Evolutionary conservation across 1,140 invertebrate genomes (phyloP).

Genomic region (Lordiphosa mommai): DNA sequence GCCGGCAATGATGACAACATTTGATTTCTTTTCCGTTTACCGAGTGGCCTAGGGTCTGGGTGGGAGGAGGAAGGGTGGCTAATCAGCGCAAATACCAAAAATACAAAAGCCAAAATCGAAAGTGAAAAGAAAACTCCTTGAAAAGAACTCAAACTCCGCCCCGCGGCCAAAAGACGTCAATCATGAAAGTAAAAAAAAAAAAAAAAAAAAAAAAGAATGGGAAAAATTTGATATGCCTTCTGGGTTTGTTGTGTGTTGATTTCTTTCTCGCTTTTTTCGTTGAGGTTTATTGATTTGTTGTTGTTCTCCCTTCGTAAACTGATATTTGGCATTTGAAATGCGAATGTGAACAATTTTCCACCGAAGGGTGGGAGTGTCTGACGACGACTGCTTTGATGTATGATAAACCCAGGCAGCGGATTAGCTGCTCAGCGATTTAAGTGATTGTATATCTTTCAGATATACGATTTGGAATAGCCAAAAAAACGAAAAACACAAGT

Average conservation of each 20-base stretch:
- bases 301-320: slow-evolving; percentile 41
- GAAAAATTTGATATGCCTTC: slow-evolving; percentile 70
- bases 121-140: slow-evolving; percentile 49
- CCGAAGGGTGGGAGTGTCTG: background rate
- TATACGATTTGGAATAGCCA: slow-evolving; percentile 50
- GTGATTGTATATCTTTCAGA: slow-evolving; percentile 76
- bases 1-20: slow-evolving; percentile 70
- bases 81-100: slow-evolving; percentile 72
- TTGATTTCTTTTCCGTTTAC: slow-evolving; percentile 69
- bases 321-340: slow-evolving; percentile 73
- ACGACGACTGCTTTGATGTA: slow-evolving; percentile 28
- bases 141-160: slow-evolving; percentile 35
- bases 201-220: slow-evolving; percentile 12
- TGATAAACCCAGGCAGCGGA: slow-evolving; percentile 56
- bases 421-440: slow-evolving; percentile 75
- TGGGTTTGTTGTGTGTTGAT: slow-evolving; percentile 30
- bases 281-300: slow-evolving; percentile 74
- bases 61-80: slow-evolving; percentile 20
- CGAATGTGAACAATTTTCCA: slow-evolving; percentile 26
- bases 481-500: slow-evolving; percentile 38
- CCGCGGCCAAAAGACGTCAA: slow-evolving; percentile 61
- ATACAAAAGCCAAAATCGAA: slow-evolving; percentile 74
- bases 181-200: slow-evolving; percentile 38
- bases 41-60: background rate
- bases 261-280: background rate